Evolutionary conservation across 2,113 vertebrate genomes (phyloP), one percentile per base, ranked within the genome.

Genomic region (Anser cygnoides): DNA sequence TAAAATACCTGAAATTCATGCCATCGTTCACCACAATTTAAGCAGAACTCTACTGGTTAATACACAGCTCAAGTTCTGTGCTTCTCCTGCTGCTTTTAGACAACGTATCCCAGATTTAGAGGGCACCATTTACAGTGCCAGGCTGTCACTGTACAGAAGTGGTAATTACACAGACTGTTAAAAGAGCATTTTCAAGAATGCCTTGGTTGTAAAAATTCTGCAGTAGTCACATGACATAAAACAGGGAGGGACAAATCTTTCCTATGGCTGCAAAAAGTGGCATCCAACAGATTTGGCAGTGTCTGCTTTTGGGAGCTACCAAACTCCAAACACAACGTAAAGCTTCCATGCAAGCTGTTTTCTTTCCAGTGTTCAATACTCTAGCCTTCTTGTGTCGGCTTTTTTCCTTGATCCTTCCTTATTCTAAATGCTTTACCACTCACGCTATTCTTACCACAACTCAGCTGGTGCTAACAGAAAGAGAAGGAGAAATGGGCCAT

Each of bases 141-240:
- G 87, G 46, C 54, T 49, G 58, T 44, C 63, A 76, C 54, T 6
- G 41, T 65, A 46, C 52, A 86, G 33, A 43, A 95, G 54, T 26
- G 39, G 33, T 19, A 88, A 84, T 93, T 73, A 97, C 91, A 31
- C 62, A 52, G 87, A 78, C 73, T n/a, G 73, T 44, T 74, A 85
- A 58, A 86, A 73, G 66, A 90, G 37, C 39, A 89, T 77, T 89
- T 81, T 76, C 67, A 84, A 81, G 67, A 50, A 78, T n/a, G 59
- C 11, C 28, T 73, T 55, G 17, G 77, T 25, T 66, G 54, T 67
- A 78, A 84, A 92, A 95, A 89, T 71, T 50, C 65, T 71, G 46
- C 29, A 83, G 62, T 59, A 66, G 57, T 52, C 62, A 23, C 35
- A 46, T 26, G 63, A 88, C 17, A 59, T 35, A 91, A 90, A 75